Evolutionary conservation across 1,140 invertebrate genomes (phyloP), one percentile per base, ranked within the genome.

Genomic region (Drosophila grimshawi): DNA sequence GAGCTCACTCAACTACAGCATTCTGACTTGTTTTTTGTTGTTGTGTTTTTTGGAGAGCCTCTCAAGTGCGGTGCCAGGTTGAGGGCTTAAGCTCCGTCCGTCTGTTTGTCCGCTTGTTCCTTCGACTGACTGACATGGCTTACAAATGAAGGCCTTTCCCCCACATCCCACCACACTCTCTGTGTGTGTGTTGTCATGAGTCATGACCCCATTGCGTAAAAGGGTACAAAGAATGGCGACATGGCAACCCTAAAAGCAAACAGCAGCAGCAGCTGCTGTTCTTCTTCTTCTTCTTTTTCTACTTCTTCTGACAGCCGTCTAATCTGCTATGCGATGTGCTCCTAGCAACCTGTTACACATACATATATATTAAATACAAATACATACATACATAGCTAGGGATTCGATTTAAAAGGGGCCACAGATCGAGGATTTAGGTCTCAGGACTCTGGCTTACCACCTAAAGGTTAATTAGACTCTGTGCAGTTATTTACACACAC

Each of bases 301-400:
- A 19, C 19, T 39, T 41, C 39, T n/a, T 43, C 56, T 65, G 76
- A 72, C 76, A 88, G 83, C 69, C 19, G 19, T 19, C 83, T 86
- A 86, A 86, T 86, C 83, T 80, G 57, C 79, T 83, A 56, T 83
- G 83, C 77, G 69, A 88, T 82, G 83, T 71, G 76, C 39, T 43
- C 39, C 76, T 52, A 61, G 80, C 79, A 77, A 86, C 83, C 83
- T 88, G 83, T 88, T 88, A 88, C 83, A 83, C 68, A 27, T 19
- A 19, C 19, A 19, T 19, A 19, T 19, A 19, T 19, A 19, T 19
- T 19, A 19, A 19, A 19, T 19, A 19, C 19, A 19, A 19, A 19
- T 19, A 19, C 19, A 19, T 19, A 19, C 19, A 19, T 19, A 48
- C 37, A 10, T 6, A n/a, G 39, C 39, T 43, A 4, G 10, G 39